Evolutionary conservation across 2,888 invertebrate species (phyloP), one percentile per base, ranked within the genome.

Genomic region (Gymnosoma rotundatum): DNA sequence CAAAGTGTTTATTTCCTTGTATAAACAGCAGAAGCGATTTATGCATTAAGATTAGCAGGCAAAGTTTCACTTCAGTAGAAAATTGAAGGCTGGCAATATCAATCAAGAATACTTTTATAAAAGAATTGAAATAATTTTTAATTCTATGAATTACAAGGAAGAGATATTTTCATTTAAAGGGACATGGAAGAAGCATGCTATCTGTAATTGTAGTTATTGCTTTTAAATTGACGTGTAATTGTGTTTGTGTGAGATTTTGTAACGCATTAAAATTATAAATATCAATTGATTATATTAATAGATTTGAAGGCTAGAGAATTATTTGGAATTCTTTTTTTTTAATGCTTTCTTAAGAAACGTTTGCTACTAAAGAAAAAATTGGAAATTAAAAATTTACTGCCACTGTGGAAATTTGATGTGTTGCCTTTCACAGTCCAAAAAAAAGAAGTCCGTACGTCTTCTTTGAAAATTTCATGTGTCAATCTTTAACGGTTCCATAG

Each of bases 1-100:
- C 20, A 79, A 79, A 79, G 73, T 79, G 73, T 79, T 79, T 79
- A 79, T 66, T 79, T 73, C 73, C 79, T 79, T 79, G 72, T 72
- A 73, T 5, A 64, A 42, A 21, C 12, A 5, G 9, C 36, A 60
- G 2, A 42, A 18, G 18, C 2, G 18, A 2, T 64, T 8, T 14
- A 9, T 9, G 16, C n/a, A 38, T 4, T 14, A 58, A 20, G 18
- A 67, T 42, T 60, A 50, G 21, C 32, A 42, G 25, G 21, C 32
- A 52, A 42, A 63, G 45, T 36, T 56, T 56, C 70, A n/a, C 63
- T 78, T 70, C 69, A 20, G 20, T 36, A 36, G 18, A 14, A 42
- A 16, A 54, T 32, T 69, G 45, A 20, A 21, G 36, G 61, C 54
- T 69, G 38, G n/a, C 54, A n/a, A 42, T 38, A 54, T n/a, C 61